Conservation (phyloP, 2,888 invertebrate species). For the Hedya salicella region DNA sequence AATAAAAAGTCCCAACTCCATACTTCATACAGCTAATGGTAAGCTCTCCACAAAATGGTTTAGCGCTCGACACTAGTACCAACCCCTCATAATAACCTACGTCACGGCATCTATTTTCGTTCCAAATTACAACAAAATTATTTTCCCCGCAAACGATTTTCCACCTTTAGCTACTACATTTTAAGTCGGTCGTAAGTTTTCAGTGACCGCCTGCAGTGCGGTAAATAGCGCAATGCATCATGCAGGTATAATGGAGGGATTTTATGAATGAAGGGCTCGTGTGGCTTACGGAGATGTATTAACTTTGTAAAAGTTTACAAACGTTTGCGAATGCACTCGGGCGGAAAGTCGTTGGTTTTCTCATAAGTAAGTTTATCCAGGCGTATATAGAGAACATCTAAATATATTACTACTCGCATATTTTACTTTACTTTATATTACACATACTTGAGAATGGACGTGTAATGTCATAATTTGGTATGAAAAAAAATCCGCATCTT, state of each 20-base stretch:
- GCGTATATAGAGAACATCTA: too few relatives aligned
- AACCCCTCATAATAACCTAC: conserved; percentile 8
- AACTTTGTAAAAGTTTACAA: background rate
- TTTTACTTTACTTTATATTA: too few relatives aligned
- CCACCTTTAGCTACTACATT: background rate
- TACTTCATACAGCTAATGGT: background rate
- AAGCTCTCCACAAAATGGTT: background rate
- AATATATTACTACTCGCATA: too few relatives aligned
- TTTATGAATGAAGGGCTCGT: conserved; percentile 26
- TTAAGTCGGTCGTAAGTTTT: conserved; percentile 20
- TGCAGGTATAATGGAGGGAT: conserved; percentile 25
- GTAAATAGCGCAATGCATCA: conserved; percentile 45
- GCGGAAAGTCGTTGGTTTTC: background rate
- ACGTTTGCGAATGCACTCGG: background rate
- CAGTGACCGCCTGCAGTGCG: conserved; percentile 40
- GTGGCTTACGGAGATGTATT: background rate
- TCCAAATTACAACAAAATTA: conserved; percentile 21
- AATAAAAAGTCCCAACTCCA: background rate
- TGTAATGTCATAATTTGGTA: too few relatives aligned
- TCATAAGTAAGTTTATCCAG: background rate
- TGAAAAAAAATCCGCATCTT: too few relatives aligned
- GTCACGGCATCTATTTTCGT: conserved; percentile 30
- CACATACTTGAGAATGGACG: too few relatives aligned
- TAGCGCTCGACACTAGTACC: background rate
- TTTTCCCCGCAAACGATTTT: conserved; percentile 1